These are phyloP conservation scores for Chinchilla lanigera DNA, from an alignment of 2,113 vertebrate genomes.

Conservation along the genomic window DNA sequence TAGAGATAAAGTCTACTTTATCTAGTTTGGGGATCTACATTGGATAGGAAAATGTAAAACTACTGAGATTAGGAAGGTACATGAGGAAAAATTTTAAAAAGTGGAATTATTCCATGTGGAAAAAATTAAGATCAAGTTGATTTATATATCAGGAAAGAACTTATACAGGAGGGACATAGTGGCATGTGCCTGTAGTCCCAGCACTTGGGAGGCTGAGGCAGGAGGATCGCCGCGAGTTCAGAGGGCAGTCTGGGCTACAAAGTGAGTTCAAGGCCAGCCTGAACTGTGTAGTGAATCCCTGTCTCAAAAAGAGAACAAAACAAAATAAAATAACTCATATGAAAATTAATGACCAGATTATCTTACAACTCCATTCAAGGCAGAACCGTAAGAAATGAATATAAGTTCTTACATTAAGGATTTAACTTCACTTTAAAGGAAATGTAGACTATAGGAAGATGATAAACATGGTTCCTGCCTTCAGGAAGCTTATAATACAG, in stretches of 20 bases:
- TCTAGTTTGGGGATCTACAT: neutral
- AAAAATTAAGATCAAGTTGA: neutral
- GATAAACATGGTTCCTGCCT: neutral
- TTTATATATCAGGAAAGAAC: neutral
- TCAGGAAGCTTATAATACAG: neutral
- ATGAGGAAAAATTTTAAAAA: conserved; percentile 48
- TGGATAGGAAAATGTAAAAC: conserved; percentile 40
- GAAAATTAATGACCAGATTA: neutral
- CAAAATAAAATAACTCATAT: neutral
- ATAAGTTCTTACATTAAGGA: neutral
- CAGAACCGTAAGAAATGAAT: conserved; percentile 24
- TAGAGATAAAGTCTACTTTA: neutral
- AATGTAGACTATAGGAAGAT: conserved; percentile 12
- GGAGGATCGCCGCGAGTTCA: neutral
- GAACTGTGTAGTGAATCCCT: neutral
- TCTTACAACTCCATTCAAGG: neutral
- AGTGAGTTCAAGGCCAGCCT: neutral
- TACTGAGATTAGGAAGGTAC: neutral
- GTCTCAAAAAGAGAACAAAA: neutral
- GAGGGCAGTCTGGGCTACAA: neutral
- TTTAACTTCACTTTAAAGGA: conserved; percentile 42
- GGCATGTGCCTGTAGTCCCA: neutral
- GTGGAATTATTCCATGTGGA: neutral
- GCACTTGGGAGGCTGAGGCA: neutral
- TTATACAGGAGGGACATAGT: neutral